These are phyloP conservation scores for Chloropsis cyanopogon DNA, from an alignment of 2,113 vertebrate genomes.

Conservation along the genomic window DNA sequence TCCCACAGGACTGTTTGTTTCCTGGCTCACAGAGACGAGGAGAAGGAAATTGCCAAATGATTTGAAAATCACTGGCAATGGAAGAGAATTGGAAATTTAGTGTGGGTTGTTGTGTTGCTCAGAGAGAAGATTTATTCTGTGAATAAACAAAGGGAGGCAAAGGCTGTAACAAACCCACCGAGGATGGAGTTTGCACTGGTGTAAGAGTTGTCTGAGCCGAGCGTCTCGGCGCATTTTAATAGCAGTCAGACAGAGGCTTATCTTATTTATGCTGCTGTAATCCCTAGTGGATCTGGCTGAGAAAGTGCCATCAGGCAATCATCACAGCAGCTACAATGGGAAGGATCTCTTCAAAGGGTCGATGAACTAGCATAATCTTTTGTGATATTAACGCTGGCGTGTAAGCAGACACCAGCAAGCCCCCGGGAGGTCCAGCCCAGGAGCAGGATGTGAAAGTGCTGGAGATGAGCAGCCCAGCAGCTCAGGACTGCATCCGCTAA, in stretches of 20 bases:
- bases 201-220: not conserved
- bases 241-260: not conserved
- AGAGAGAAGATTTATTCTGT: not conserved
- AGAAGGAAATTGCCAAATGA: not conserved
- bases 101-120: not conserved
- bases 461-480: not conserved
- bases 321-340: not conserved
- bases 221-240: not conserved
- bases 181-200: not conserved
- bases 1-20: not conserved
- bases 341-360: not conserved
- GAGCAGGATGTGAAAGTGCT: not conserved
- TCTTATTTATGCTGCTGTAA: slow-evolving; percentile 33
- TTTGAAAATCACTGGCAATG: not conserved
- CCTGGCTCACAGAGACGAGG: not conserved
- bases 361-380: not conserved
- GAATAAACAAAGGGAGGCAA: not conserved
- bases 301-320: slow-evolving; percentile 4
- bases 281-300: slow-evolving; percentile 30
- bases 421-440: not conserved
- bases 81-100: not conserved
- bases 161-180: not conserved
- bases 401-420: not conserved
- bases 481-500: not conserved
- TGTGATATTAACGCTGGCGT: not conserved